Percentiles rank a stretch among this genome's conserved stretches.
phyloP scores from a whole-genome alignment of 2,113 vertebrate genomes.

The Poicephalus gulielmi region DNA sequence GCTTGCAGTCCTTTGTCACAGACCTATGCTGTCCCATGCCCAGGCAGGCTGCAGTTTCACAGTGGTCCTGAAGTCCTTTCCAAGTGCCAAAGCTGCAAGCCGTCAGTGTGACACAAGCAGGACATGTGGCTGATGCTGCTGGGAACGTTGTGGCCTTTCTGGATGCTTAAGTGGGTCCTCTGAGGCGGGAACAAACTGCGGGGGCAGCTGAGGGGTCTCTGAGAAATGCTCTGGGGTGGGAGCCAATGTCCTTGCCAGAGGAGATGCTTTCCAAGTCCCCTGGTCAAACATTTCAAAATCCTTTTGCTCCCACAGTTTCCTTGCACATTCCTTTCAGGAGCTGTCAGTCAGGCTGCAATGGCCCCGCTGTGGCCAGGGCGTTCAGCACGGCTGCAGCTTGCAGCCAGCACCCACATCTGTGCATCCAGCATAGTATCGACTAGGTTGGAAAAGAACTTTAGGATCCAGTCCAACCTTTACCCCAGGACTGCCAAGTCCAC shows the following conservation, averaged over 20 bases:
- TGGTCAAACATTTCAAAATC: constrained; percentile 22
- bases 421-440: neutral
- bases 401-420: neutral
- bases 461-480: neutral
- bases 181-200: constrained; percentile 29
- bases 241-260: neutral
- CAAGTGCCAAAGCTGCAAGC: constrained; percentile 10
- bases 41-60: neutral
- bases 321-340: neutral
- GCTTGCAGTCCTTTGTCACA: neutral
- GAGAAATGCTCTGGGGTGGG: neutral
- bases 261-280: neutral
- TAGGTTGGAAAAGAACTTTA: neutral
- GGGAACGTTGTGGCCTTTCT: constrained; percentile 36
- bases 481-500: no score
- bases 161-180: constrained; percentile 30
- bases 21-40: fast-evolving
- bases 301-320: constrained; percentile 32
- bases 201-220: neutral
- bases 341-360: neutral
- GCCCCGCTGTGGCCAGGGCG: neutral
- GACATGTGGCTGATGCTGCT: neutral
- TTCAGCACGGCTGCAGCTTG: neutral
- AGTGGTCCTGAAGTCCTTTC: neutral
- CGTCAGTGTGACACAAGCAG: neutral